These are phyloP conservation scores for Carlito syrichta DNA, from an alignment of 2,113 vertebrate species.

Conservation along the genomic window DNA sequence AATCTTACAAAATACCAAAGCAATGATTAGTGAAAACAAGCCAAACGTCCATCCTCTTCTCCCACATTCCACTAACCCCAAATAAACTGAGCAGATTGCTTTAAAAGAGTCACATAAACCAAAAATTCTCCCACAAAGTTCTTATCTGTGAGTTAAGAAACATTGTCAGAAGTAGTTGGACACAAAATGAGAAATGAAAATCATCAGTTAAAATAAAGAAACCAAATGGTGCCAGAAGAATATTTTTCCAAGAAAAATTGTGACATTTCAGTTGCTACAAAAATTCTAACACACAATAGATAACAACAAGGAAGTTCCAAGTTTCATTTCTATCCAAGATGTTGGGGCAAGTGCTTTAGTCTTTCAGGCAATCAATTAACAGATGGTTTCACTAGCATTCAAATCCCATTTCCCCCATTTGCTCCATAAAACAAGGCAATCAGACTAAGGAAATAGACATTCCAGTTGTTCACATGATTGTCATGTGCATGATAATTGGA, in stretches of 20 bases:
- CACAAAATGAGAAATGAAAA: slow-evolving; percentile 48
- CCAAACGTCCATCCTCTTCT: not conserved
- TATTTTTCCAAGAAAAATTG: slow-evolving; percentile 49
- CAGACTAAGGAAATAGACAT: not conserved
- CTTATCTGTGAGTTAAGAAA: slow-evolving; percentile 50
- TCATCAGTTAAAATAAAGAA: slow-evolving; percentile 56
- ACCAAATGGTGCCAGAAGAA: slow-evolving; percentile 34
- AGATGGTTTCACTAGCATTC: slow-evolving; percentile 36
- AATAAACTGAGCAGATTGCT: slow-evolving; percentile 26
- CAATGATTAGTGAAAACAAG: slow-evolving; percentile 41
- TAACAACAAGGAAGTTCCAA: slow-evolving; percentile 46
- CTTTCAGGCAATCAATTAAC: slow-evolving; percentile 43
- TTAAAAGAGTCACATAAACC: not conserved
- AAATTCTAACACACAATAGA: slow-evolving; percentile 44
- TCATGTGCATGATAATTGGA: not conserved
- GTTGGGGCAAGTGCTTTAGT: not conserved
- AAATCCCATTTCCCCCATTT: not conserved
- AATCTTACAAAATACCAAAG: slow-evolving; percentile 49
- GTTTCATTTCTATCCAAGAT: slow-evolving; percentile 46
- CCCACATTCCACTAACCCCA: not conserved
- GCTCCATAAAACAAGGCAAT: slow-evolving; percentile 34
- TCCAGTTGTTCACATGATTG: not conserved
- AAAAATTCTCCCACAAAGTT: slow-evolving; percentile 43
- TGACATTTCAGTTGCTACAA: slow-evolving; percentile 49
- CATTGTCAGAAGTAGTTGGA: slow-evolving; percentile 19